Base-by-base conservation (phyloP, 2,888 invertebrate genomes). In the Diarsia mendica region DNA sequence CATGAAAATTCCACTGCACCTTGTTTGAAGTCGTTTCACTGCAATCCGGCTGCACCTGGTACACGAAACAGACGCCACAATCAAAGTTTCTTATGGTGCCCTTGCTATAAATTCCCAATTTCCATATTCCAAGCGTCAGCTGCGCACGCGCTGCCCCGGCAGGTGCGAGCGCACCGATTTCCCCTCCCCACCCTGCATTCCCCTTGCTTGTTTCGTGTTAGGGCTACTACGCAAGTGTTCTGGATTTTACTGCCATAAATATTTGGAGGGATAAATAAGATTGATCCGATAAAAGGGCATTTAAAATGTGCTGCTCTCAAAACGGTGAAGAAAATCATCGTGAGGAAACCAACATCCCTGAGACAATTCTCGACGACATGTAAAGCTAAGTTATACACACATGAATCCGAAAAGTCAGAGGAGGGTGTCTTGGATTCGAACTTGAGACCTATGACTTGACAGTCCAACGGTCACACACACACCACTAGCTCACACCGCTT, bases 111-210 rank as follows among this genome's bases (percentile, higher is more conserved):
- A 89, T 88, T 86, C 86, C 78, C 83, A 89, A 90, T 90, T 86
- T 89, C 86, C 89, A 90, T 90, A 89, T 84, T 89, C 84, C 74
- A 81, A 74, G 69, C 82, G 88, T 87, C 91, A 89, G 91, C 88
- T 89, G 91, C 89, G 90, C 91, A 87, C 88, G 89, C 90, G 90
- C 87, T 72, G 84, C 87, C 87, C 46, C 80, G 85, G 89, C 91
- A 89, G 90, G 90, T 90, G 91, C 82, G 75, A 74, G 84, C 75
- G 84, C 84, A 80, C 85, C 83, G 86, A 87, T 88, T 88, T 86
- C 80, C 48, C 72, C 76, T 65, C 72, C 77, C 79, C 71, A 72
- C 76, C 77, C 23, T 53, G 49, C 79, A 65, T 75, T 71, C 85
- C 67, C 82, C 80, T 70, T 48, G 13, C 80, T 75, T 77, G 75